Evolutionary conservation across 37 sponge, comb jelly and placozoan genomes (phyloP).

Genomic region (Haliclona indistincta): DNA sequence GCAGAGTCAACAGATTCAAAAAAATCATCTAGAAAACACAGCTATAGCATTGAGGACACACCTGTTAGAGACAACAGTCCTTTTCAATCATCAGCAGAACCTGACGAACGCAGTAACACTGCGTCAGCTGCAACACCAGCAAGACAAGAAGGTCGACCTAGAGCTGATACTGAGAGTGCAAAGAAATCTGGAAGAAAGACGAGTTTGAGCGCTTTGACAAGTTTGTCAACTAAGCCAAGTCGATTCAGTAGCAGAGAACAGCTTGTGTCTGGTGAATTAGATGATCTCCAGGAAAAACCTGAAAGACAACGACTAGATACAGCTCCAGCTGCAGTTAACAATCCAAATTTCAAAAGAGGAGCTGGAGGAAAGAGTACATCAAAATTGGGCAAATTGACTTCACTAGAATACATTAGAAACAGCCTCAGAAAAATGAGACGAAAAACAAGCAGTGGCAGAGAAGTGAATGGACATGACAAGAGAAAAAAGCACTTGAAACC

Average conservation of each 20-base stretch:
- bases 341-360: neutral
- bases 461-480: neutral
- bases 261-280: too few relatives aligned
- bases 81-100: too few relatives aligned
- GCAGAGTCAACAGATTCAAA: neutral
- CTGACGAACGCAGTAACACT: neutral
- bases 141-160: neutral
- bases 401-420: conserved; percentile 52
- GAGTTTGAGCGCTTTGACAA: neutral
- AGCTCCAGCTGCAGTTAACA: neutral
- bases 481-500: neutral
- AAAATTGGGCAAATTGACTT: conserved; percentile 54
- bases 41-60: neutral
- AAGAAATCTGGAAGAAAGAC: too few relatives aligned
- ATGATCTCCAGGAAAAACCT: conserved; percentile 3
- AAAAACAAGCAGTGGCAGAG: conserved; percentile 21
- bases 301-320: neutral
- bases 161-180: too few relatives aligned
- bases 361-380: conserved; percentile 14
- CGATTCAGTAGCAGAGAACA: neutral
- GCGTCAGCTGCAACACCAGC: neutral
- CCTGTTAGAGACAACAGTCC: neutral
- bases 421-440: conserved; percentile 32
- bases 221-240: neutral
- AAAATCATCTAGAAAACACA: neutral